Evolutionary conservation across 2,797 vertebrate species (phyloP), one percentile per base, ranked within the genome.

Genomic region (Pangasius larnaudii): DNA sequence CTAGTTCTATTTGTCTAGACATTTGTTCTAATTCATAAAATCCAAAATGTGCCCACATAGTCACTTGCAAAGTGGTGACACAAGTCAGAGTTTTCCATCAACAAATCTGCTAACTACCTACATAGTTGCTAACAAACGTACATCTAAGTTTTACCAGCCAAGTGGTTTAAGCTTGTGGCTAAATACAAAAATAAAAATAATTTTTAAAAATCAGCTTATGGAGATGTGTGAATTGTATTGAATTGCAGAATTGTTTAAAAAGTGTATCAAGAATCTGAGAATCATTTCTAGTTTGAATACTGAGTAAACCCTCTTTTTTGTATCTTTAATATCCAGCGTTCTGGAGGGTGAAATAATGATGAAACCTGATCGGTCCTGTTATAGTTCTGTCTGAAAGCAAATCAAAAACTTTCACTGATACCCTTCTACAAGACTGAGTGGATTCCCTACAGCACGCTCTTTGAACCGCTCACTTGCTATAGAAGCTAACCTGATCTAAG

Each of bases 311-410:
- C 49, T 53, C n/a, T 36, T 19, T 30, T 14, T 53, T 75, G 16
- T 10, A 36, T 72, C 42, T 24, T 33, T 56, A 33, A 2, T 33
- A 5, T 67, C 63, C 0, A 42, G 33, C 56, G 61, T 61, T 42
- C 22, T 39, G 3, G 7, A 63, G 39, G 2, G 13, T 63, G 22
- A 67, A 49, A 82, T 65, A 30, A 65, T 67, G 9, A 51, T 33
- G 11, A 36, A 33, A 69, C 69, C n/a, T 69, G 46, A 69, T 49
- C 2, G 5, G n/a, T 33, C 18, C 65, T 46, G 46, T 53, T 33
- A 69, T 82, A 82, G n/a, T 51, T 67, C 42, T 59, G 30, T 4
- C 56, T 81, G 36, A 81, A 81, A 81, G 39, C 33, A 80, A 80
- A 59, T 39, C n/a, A 80, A 39, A 82, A 42, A 1, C 16, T 11